Evolutionary conservation across 2,888 invertebrate species (phyloP).

Genomic region (Malthinus flaveolus): DNA sequence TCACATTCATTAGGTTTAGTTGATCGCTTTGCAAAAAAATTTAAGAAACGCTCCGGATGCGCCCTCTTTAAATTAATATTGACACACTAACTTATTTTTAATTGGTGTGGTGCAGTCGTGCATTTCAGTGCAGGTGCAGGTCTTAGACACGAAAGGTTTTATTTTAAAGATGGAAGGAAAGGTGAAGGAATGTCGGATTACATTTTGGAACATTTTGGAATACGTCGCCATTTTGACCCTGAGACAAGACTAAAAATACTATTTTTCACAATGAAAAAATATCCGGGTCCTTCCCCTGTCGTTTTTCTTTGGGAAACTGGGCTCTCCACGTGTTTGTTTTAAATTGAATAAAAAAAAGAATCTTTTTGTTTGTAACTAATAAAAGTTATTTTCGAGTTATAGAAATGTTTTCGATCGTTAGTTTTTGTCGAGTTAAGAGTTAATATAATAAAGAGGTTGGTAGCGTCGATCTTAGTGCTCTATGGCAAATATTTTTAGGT

Average conservation of each 20-base stretch:
- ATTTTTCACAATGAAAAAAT: constrained; percentile 35
- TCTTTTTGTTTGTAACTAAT: neutral
- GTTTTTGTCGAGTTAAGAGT: constrained; percentile 10
- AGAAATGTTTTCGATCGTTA: constrained; percentile 4
- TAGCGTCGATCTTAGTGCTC: constrained; percentile 18
- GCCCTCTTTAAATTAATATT: constrained; percentile 10
- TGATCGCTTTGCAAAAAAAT: constrained; percentile 11
- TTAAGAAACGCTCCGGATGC: neutral
- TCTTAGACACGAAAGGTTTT: constrained; percentile 19
- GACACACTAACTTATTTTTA: constrained; percentile 27
- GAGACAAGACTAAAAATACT: constrained; percentile 42
- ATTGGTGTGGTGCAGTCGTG: constrained; percentile 36
- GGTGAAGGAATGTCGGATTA: constrained; percentile 27
- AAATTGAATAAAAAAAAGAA: neutral
- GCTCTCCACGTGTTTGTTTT: constrained; percentile 21
- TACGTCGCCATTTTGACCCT: constrained; percentile 47
- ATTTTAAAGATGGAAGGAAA: constrained; percentile 17
- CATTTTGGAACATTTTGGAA: constrained; percentile 26
- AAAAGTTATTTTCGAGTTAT: neutral
- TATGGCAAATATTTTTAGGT: constrained; percentile 16
- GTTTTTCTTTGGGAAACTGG: constrained; percentile 7
- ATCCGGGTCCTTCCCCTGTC: constrained; percentile 21
- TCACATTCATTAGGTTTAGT: constrained; percentile 43
- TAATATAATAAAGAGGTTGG: constrained; percentile 18
- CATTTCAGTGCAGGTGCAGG: constrained; percentile 36